Conservation (phyloP, 2,113 vertebrate genomes). For the Nycticryphes semicollaris region DNA sequence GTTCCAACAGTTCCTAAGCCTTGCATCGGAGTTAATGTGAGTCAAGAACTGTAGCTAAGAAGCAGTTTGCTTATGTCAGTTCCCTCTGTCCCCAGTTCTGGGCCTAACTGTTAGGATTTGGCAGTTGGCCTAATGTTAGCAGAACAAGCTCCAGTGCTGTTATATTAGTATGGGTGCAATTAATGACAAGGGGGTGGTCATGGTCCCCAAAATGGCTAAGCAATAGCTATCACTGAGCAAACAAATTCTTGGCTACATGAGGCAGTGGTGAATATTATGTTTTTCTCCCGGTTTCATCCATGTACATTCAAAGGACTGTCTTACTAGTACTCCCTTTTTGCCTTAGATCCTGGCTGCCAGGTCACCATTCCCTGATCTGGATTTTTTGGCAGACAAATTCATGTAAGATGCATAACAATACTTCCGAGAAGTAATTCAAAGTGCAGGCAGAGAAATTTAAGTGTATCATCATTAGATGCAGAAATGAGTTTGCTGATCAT, state of each 20-base stretch:
- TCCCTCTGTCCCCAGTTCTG: not conserved
- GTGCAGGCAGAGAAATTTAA: not conserved
- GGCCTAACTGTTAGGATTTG: not conserved
- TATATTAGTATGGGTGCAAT: not conserved
- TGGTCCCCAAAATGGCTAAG: not conserved
- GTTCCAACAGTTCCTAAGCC: not conserved
- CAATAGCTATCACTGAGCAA: not conserved
- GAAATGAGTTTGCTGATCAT: not conserved
- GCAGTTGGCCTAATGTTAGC: not conserved
- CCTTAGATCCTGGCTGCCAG: not conserved
- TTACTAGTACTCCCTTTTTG: not conserved
- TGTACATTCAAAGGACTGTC: not conserved
- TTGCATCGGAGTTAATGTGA: not conserved
- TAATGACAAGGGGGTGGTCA: not conserved
- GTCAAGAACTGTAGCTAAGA: not conserved
- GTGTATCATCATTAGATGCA: not conserved
- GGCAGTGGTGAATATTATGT: not conserved
- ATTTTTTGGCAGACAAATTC: not conserved
- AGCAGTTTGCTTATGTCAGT: not conserved
- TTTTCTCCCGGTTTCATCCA: not conserved
- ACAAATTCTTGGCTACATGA: not conserved
- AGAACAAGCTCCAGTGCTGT: accelerated
- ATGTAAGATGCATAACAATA: not conserved
- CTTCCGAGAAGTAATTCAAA: not conserved
- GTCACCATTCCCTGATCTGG: not conserved